phyloP scores from a whole-genome alignment of 2,797 vertebrate genomes.

The Thunnus albacares region DNA sequence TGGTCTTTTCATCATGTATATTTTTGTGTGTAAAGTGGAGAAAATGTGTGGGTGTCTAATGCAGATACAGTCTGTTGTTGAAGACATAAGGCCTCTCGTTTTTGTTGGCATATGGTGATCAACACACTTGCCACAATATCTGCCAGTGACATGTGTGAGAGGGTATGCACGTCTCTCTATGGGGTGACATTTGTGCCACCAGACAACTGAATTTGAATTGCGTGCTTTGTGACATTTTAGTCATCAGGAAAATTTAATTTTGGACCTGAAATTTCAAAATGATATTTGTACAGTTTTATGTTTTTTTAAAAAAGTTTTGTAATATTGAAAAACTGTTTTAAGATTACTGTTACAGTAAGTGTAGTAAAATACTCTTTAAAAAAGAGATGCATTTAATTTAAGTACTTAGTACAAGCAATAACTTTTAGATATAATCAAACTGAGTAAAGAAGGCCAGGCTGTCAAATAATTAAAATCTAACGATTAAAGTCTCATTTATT shows the following conservation, averaged over 20 bases:
- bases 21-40: conserved; percentile 15
- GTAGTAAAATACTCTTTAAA: too few relatives aligned
- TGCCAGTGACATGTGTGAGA: conserved; percentile 78
- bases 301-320: background rate
- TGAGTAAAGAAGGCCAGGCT: background rate
- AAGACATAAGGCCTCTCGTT: conserved; percentile 65
- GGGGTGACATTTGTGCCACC: conserved; percentile 54
- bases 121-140: conserved; percentile 76
- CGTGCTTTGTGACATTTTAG: conserved; percentile 32
- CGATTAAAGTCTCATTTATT: background rate
- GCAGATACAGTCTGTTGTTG: conserved; percentile 63
- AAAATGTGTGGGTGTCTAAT: conserved; percentile 66
- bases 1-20: background rate
- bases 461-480: conserved; percentile 1
- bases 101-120: conserved; percentile 78
- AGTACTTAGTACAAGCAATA: background rate
- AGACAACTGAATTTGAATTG: conserved; percentile 49
- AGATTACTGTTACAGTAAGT: background rate
- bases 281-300: background rate
- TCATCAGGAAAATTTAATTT: conserved; percentile 11
- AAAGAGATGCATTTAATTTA: background rate
- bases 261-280: background rate
- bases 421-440: background rate
- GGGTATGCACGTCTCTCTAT: conserved; percentile 59
- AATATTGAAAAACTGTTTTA: background rate